Conservation (phyloP, 2,113 vertebrate genomes). For the Seriola aureovittata region DNA sequence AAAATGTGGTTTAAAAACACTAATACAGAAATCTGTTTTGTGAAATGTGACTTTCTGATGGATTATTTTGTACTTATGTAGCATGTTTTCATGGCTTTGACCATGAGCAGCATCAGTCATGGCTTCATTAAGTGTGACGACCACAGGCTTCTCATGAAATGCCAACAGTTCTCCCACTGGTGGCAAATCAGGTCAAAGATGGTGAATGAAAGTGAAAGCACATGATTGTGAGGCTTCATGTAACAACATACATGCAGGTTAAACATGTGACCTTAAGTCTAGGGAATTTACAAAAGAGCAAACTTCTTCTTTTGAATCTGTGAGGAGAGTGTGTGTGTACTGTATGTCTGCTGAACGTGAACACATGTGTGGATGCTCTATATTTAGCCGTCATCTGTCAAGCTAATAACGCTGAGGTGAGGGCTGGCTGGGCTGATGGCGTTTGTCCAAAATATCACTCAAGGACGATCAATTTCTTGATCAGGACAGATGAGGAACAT, state of each 20-base stretch:
- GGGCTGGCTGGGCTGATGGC: not conserved
- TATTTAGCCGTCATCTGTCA: constrained; percentile 11
- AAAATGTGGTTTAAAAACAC: not conserved
- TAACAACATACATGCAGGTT: not conserved
- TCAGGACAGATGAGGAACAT: constrained; percentile 15
- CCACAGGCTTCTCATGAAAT: not conserved
- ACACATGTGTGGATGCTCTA: not conserved
- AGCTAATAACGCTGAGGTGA: not conserved
- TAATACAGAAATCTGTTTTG: not conserved
- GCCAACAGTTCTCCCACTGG: not conserved
- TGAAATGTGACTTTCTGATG: not conserved
- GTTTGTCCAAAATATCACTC: constrained; percentile 11
- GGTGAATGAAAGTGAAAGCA: not conserved
- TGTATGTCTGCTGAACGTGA: not conserved
- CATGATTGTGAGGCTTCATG: not conserved
- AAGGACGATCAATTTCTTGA: constrained; percentile 31
- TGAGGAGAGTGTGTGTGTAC: not conserved
- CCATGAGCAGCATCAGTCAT: not conserved
- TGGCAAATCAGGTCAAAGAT: not conserved
- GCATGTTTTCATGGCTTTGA: not conserved
- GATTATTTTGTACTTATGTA: not conserved
- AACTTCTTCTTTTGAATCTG: not conserved
- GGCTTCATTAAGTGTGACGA: not conserved
- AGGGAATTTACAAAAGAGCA: too few relatives aligned
- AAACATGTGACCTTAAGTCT: too few relatives aligned